A percentile compares a stretch with the other conserved stretches of the same genome.
Evolutionary conservation across 2,888 invertebrate genomes (phyloP).

Genomic region (Hybos culiciformis): DNA sequence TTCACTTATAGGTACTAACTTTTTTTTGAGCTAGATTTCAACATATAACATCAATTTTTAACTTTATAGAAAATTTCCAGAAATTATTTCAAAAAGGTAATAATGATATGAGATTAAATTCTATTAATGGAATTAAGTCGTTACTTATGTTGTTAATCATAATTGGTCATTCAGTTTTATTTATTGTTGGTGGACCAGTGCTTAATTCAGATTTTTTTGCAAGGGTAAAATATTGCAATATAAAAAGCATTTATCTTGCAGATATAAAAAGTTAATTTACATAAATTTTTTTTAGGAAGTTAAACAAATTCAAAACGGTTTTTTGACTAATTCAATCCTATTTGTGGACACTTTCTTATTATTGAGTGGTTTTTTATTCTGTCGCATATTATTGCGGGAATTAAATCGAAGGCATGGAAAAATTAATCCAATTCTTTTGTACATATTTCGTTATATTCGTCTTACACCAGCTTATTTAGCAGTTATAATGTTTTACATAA

Average conservation of each 20-base stretch:
- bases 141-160: constrained; percentile 54
- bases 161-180: constrained; percentile 50
- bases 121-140: constrained; percentile 51
- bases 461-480: constrained; percentile 62
- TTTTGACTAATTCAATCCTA: constrained; percentile 52
- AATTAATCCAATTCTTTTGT: constrained; percentile 46
- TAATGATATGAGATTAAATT: constrained; percentile 46
- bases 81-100: constrained; percentile 33
- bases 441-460: constrained; percentile 53
- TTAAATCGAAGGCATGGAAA: constrained; percentile 50
- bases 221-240: no score
- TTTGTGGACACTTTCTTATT: constrained; percentile 61
- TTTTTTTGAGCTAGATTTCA: neutral
- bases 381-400: constrained; percentile 50
- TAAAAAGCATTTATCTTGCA: no score
- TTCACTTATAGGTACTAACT: constrained; percentile 24
- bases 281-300: constrained; percentile 38
- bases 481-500: constrained; percentile 57
- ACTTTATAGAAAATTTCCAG: constrained; percentile 23
- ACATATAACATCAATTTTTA: neutral
- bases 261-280: no score
- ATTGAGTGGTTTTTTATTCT: constrained; percentile 56
- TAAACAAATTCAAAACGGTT: constrained; percentile 42
- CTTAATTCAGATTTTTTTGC: constrained; percentile 46
- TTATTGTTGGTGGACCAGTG: constrained; percentile 52